Evolutionary conservation across 2,113 vertebrate species (phyloP).

Genomic region (Tylochromis polylepis): DNA sequence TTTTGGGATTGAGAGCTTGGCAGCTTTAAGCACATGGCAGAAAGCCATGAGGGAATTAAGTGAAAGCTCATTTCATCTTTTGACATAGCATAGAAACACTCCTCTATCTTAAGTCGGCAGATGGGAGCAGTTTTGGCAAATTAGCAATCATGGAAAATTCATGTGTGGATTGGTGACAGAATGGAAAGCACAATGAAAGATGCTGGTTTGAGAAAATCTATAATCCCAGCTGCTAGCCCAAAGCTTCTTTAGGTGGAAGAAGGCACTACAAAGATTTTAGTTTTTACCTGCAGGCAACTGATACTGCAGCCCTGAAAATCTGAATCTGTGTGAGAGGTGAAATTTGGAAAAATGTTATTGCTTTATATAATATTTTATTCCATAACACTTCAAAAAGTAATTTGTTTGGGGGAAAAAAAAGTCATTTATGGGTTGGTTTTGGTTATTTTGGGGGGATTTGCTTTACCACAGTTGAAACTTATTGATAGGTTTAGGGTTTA

Average conservation of each 20-base stretch:
- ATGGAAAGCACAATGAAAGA: background rate
- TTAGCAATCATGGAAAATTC: background rate
- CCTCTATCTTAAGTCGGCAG: conserved; percentile 28
- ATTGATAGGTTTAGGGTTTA: background rate
- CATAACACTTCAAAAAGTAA: background rate
- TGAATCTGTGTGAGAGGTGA: background rate
- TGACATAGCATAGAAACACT: background rate
- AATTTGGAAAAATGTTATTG: background rate
- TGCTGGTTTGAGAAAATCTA: background rate
- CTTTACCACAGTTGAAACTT: background rate
- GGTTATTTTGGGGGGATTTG: background rate
- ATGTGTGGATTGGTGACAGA: background rate
- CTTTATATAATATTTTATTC: background rate
- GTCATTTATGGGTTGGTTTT: background rate
- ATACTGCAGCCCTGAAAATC: background rate
- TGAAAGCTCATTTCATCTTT: conserved; percentile 40
- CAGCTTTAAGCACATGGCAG: conserved; percentile 19
- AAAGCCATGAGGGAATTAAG: conserved; percentile 17
- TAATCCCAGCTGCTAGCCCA: conserved; percentile 7
- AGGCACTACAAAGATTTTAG: background rate
- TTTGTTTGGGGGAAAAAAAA: accelerated
- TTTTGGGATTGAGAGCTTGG: conserved; percentile 34
- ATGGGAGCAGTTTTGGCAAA: conserved; percentile 12
- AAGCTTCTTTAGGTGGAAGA: background rate
- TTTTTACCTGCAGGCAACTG: background rate